Percentiles rank a stretch among this genome's conserved stretches.
Conservation (phyloP, 2,113 vertebrate species). For the Riparia riparia region DNA sequence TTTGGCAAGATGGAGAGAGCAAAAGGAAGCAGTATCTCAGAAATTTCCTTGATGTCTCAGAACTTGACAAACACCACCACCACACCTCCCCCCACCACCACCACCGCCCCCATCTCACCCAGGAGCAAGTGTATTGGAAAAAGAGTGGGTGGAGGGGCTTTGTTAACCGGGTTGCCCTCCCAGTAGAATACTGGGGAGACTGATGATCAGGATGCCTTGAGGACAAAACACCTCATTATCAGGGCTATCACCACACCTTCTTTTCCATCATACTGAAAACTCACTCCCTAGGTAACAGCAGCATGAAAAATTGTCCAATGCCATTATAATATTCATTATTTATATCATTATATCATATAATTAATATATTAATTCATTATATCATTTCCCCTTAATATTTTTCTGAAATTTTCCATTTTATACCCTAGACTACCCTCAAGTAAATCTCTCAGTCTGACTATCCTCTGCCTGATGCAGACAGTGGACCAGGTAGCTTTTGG, state of each 20-base stretch:
- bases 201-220: neutral
- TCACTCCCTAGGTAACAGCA: neutral
- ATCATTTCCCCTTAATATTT: neutral
- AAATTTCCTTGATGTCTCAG: neutral
- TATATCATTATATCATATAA: too few relatives aligned
- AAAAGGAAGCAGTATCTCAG: neutral
- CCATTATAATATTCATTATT: neutral
- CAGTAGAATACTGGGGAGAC: neutral
- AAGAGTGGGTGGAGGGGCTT: neutral
- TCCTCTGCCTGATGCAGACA: neutral
- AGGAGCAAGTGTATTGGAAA: neutral
- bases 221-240: neutral
- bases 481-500: neutral
- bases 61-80: neutral
- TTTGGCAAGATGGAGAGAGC: neutral
- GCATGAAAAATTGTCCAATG: neutral
- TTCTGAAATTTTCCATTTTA: neutral
- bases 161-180: neutral
- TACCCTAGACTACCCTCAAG: neutral
- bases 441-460: neutral
- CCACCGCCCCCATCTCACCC: accelerated
- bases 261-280: neutral
- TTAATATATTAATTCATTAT: neutral
- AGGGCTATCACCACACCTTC: accelerated
- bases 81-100: too few relatives aligned